Evolutionary conservation across 2,888 invertebrate genomes (phyloP).

Genomic region (Cheilosia vernalis): DNA sequence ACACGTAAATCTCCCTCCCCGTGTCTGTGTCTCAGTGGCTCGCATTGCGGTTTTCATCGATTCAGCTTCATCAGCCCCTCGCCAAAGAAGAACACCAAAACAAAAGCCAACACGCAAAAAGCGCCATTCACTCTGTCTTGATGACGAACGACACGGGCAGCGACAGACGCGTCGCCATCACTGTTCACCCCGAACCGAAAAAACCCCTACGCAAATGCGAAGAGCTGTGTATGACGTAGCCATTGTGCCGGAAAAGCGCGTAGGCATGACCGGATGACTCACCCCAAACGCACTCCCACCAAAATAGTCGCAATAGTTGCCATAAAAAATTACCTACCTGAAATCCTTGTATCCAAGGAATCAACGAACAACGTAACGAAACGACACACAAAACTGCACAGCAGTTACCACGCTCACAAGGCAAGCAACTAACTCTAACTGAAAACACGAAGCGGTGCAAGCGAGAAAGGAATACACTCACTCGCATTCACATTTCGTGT

Average conservation of each 20-base stretch:
- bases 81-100: slow-evolving; percentile 17
- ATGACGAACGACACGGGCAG: background rate
- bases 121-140: background rate
- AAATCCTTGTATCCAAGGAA: slow-evolving; percentile 61
- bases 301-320: slow-evolving; percentile 9
- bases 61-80: slow-evolving; percentile 43
- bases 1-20: background rate
- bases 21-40: slow-evolving; percentile 5
- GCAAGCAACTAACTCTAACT: slow-evolving; percentile 55
- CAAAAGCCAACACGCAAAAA: slow-evolving; percentile 44
- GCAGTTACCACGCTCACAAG: slow-evolving; percentile 54
- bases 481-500: slow-evolving; percentile 36
- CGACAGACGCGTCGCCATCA: background rate
- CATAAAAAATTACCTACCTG: slow-evolving; percentile 38
- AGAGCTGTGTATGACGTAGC: background rate
- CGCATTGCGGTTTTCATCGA: slow-evolving; percentile 12
- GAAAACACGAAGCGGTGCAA: slow-evolving; percentile 39
- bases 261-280: slow-evolving; percentile 38
- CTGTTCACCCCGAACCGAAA: slow-evolving; percentile 1
- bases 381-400: slow-evolving; percentile 42
- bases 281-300: slow-evolving; percentile 19
- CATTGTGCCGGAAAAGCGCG: slow-evolving; percentile 36
- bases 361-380: background rate
- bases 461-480: slow-evolving; percentile 62
- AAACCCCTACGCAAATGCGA: slow-evolving; percentile 42